Evolutionary conservation across 2,113 vertebrate genomes (phyloP), one percentile per base, ranked within the genome.

Genomic region (Passer domesticus): DNA sequence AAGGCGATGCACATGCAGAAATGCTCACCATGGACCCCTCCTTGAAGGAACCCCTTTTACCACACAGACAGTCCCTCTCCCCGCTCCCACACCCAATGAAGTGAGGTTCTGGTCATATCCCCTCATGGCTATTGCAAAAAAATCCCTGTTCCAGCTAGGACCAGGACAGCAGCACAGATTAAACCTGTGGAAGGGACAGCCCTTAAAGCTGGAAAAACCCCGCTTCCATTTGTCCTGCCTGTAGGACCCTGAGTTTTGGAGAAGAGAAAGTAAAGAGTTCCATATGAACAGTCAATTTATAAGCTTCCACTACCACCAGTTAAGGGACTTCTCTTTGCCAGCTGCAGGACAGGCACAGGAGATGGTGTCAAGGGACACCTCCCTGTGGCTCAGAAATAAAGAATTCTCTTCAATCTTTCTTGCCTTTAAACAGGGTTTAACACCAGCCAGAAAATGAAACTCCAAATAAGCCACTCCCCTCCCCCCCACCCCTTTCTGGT

Each of bases 21-120:
- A 66, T 56, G 25, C n/a, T 39, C 19, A n/a, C 33, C 0, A 0
- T 27, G 10, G 58, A 35, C 17, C 15, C 35, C 14, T 64, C 49
- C 66, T 27, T 30, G 7, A 79, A 22, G 21, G 24, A 56, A 41
- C 3, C 6, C 12, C 11, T 46, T 69, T 37, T 39, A 23, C 6
- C 9, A 17, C 43, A 15, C 31, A 33, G 5, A 30, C 24, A 31
- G 11, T 35, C 21, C 13, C 21, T 31, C 27, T 49, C 31, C 25
- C 35, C 3, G 6, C 5, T 10, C 25, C 33, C 13, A 18, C 11
- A 13, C 30, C 7, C 43, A 66, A 2, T 7, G 18, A 73, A 33
- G 25, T 44, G 53, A 16, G 9, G 28, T 30, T 15, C 37, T 81
- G 53, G 24, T n/a, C 62, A 52, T 19, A 15, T 8, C 12, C 10